Conservation (phyloP, 2,888 invertebrate species). For the Drosophila kanekoi region DNA sequence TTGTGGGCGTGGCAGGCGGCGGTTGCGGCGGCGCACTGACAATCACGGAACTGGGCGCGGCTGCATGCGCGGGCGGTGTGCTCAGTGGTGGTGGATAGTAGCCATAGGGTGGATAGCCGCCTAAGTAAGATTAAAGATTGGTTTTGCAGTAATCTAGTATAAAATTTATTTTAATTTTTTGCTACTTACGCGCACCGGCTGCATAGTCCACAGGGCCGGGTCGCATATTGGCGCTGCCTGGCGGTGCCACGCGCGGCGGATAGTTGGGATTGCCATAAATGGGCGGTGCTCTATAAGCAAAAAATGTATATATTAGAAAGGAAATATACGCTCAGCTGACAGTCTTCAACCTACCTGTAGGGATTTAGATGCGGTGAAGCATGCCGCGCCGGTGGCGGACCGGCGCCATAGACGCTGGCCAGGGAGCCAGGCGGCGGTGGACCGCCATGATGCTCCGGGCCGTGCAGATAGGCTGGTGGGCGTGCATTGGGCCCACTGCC, state of each 20-base stretch:
- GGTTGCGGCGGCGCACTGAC: constrained; percentile 74
- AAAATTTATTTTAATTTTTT: not conserved
- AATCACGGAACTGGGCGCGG: constrained; percentile 76
- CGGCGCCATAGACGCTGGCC: constrained; percentile 56
- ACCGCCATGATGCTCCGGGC: constrained; percentile 67
- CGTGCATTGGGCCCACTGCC: constrained; percentile 53
- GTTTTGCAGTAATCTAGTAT: no score
- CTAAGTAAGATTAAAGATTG: constrained; percentile 29
- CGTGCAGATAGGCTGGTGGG: constrained; percentile 66
- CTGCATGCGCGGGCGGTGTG: constrained; percentile 68
- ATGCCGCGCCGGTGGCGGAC: constrained; percentile 82
- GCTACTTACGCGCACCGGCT: constrained; percentile 78
- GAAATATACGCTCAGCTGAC: not conserved
- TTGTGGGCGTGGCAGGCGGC: constrained; percentile 77
- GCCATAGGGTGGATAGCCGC: constrained; percentile 79
- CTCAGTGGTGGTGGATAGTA: constrained; percentile 83
- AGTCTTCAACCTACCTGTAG: constrained; percentile 72
- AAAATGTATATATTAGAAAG: not conserved
- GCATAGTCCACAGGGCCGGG: constrained; percentile 78
- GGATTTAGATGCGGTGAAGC: constrained; percentile 82
- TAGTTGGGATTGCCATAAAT: constrained; percentile 84
- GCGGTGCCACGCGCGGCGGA: constrained; percentile 78
- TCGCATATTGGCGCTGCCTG: constrained; percentile 67
- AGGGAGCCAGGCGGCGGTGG: constrained; percentile 42
- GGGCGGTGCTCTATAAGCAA: constrained; percentile 72